These are phyloP conservation scores for Chrosomus eos DNA, from an alignment of 2,797 vertebrate genomes.

Conservation along the genomic window DNA sequence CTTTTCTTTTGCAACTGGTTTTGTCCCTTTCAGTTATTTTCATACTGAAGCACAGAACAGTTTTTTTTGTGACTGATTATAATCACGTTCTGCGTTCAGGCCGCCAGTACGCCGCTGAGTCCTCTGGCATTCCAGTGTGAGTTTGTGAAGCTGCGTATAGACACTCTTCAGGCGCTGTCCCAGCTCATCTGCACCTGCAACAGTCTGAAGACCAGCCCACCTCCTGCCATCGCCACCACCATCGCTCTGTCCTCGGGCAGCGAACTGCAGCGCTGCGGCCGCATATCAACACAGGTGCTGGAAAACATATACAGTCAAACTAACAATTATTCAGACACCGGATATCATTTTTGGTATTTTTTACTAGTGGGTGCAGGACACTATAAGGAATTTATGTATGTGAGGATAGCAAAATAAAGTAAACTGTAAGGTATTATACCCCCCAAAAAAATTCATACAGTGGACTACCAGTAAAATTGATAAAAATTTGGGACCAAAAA, in stretches of 20 bases:
- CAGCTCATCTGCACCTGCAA: conserved; percentile 98
- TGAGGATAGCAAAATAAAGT: too few relatives aligned
- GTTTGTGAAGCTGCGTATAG: conserved; percentile 97
- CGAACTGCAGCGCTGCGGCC: conserved; percentile 94
- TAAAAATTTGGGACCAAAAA: too few relatives aligned
- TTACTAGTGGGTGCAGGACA: too few relatives aligned
- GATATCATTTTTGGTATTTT: too few relatives aligned
- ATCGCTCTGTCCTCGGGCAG: conserved; percentile 91
- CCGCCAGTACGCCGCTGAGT: conserved; percentile 95
- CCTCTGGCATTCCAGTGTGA: conserved; percentile 97
- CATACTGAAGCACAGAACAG: neutral
- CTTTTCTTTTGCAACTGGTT: neutral
- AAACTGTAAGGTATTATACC: too few relatives aligned
- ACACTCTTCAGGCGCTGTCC: conserved; percentile 94
- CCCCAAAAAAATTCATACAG: too few relatives aligned
- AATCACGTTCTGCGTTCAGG: conserved; percentile 72
- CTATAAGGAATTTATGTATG: too few relatives aligned
- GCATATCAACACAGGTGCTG: conserved; percentile 92
- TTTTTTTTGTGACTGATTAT: neutral
- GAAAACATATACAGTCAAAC: neutral
- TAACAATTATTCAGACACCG: too few relatives aligned
- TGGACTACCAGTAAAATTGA: too few relatives aligned
- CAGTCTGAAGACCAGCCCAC: conserved; percentile 97
- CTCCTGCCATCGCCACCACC: conserved; percentile 95
- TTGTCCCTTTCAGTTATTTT: neutral